These are phyloP conservation scores for Mustelus asterias DNA, from an alignment of 2,113 vertebrate species.

Conservation along the genomic window DNA sequence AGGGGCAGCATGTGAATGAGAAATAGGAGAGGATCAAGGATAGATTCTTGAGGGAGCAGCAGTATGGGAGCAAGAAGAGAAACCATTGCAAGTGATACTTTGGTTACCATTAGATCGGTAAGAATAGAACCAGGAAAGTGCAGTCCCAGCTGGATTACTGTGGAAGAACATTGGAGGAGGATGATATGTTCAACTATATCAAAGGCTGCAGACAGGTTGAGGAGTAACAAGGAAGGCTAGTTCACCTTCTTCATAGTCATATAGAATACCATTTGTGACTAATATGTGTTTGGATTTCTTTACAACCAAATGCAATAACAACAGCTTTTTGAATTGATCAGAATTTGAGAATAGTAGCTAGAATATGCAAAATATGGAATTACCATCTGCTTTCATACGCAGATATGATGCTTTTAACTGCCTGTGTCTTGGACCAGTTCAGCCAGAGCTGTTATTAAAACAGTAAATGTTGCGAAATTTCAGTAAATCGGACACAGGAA, in stretches of 20 bases:
- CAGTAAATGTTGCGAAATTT: neutral
- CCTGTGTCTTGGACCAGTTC: neutral
- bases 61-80: neutral
- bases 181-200: neutral
- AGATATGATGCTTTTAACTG: neutral
- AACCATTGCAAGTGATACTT: neutral
- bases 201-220: neutral
- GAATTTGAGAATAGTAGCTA: neutral
- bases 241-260: too few relatives aligned
- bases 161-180: neutral
- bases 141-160: neutral
- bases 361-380: neutral
- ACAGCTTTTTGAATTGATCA: neutral
- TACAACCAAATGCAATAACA: neutral
- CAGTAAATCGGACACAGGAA: neutral
- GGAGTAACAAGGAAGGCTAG: too few relatives aligned
- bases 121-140: neutral
- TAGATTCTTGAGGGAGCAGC: neutral
- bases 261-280: too few relatives aligned
- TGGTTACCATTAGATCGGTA: neutral
- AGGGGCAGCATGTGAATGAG: neutral
- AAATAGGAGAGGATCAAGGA: neutral
- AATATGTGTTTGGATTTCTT: neutral
- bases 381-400: neutral
- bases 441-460: neutral